Conservation (phyloP, 2,888 invertebrate genomes). For the Suillia variegata region DNA sequence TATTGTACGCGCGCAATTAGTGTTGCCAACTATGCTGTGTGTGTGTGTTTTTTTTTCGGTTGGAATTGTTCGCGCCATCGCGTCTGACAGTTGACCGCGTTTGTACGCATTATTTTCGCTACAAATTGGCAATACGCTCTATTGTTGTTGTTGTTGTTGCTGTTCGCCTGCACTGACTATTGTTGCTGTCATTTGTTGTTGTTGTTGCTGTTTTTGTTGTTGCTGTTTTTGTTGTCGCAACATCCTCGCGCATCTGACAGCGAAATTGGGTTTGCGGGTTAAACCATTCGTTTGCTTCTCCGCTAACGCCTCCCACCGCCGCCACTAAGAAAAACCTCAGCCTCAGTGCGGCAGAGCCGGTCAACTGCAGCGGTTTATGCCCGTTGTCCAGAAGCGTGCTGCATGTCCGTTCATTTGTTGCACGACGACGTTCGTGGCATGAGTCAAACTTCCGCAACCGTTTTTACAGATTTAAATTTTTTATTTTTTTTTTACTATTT, state of each 20-base stretch:
- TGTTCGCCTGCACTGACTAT: not conserved
- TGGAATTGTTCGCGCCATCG: no score
- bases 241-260: slow-evolving; percentile 1
- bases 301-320: not conserved
- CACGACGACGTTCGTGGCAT: no score
- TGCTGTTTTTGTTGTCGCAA: not conserved
- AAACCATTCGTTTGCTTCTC: not conserved
- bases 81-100: not conserved
- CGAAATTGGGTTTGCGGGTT: not conserved
- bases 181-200: not conserved
- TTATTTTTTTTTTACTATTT: no score
- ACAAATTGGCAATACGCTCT: slow-evolving; percentile 1
- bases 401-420: not conserved
- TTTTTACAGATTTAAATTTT: no score
- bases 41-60: not conserved
- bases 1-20: no score
- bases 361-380: not conserved
- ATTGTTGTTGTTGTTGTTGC: not conserved
- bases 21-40: no score
- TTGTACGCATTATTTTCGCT: not conserved
- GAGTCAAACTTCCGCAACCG: not conserved
- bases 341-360: not conserved
- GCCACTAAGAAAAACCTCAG: not conserved
- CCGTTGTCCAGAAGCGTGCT: not conserved
- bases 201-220: not conserved